A percentile compares a stretch with the other conserved stretches of the same genome.
phyloP scores from a whole-genome alignment of 2,888 invertebrate genomes.

The Sepiola atlantica region DNA sequence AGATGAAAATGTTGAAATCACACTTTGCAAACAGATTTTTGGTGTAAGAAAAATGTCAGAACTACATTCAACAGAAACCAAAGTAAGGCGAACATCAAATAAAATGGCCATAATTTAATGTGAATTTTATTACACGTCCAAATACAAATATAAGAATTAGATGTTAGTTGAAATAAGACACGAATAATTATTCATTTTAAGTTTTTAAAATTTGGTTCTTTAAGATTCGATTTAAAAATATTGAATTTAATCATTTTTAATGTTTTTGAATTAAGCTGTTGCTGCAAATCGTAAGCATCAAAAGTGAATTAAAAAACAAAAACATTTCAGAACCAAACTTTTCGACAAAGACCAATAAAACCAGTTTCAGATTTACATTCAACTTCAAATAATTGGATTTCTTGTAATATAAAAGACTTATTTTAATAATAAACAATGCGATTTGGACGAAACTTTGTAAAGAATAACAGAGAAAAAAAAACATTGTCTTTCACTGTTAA shows the following conservation, averaged over 20 bases:
- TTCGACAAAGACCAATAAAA: neutral
- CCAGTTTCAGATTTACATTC: neutral
- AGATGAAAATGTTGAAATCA: neutral
- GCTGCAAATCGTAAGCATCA: neutral
- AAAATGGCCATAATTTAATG: neutral
- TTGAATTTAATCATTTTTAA: neutral
- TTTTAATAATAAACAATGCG: neutral
- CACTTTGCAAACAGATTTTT: neutral
- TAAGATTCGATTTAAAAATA: neutral
- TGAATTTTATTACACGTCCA: too few relatives aligned
- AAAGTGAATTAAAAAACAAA: neutral
- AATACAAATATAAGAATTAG: neutral
- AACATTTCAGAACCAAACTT: too few relatives aligned
- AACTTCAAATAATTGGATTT: neutral
- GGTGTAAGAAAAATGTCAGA: neutral
- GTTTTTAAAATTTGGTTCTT: neutral
- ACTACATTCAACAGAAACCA: neutral
- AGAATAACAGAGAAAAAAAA: neutral
- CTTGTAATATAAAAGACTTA: neutral
- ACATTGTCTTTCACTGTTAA: neutral
- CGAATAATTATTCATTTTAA: neutral
- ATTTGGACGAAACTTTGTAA: neutral
- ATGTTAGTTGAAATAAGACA: neutral
- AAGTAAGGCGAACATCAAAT: slow-evolving; percentile 41
- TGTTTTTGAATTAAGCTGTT: neutral